Conservation (phyloP, 2,113 vertebrate species). For the Chaetura pelagica region DNA sequence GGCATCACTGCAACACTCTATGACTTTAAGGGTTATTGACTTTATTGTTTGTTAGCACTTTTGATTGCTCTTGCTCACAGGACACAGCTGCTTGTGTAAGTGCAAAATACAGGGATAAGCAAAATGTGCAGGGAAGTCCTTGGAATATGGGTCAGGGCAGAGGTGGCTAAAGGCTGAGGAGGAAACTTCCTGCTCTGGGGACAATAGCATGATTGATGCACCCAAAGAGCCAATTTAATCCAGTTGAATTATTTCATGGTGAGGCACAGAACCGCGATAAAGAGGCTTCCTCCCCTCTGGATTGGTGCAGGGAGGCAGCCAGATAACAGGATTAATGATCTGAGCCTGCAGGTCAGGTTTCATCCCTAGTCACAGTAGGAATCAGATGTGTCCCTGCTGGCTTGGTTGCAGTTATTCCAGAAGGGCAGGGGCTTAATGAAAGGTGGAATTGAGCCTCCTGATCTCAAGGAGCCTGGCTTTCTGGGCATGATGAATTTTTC, state of each 20-base stretch:
- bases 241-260: constrained; percentile 64
- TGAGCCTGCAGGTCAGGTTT: constrained; percentile 22
- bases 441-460: constrained; percentile 56
- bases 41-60: neutral
- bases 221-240: constrained; percentile 50
- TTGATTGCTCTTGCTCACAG: neutral
- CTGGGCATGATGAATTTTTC: constrained; percentile 50
- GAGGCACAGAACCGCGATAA: constrained; percentile 30
- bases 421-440: constrained; percentile 48
- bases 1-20: neutral
- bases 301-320: constrained; percentile 54
- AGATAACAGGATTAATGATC: constrained; percentile 70
- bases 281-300: constrained; percentile 54
- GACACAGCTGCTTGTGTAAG: neutral
- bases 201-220: constrained; percentile 57
- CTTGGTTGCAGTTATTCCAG: constrained; percentile 34
- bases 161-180: constrained; percentile 41
- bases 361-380: constrained; percentile 8
- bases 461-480: constrained; percentile 16
- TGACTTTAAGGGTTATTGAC: neutral
- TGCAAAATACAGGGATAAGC: neutral
- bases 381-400: constrained; percentile 56
- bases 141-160: constrained; percentile 55
- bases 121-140: constrained; percentile 57
- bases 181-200: constrained; percentile 61